Conservation (phyloP, 2,113 vertebrate genomes). For the Aix galericulata region DNA sequence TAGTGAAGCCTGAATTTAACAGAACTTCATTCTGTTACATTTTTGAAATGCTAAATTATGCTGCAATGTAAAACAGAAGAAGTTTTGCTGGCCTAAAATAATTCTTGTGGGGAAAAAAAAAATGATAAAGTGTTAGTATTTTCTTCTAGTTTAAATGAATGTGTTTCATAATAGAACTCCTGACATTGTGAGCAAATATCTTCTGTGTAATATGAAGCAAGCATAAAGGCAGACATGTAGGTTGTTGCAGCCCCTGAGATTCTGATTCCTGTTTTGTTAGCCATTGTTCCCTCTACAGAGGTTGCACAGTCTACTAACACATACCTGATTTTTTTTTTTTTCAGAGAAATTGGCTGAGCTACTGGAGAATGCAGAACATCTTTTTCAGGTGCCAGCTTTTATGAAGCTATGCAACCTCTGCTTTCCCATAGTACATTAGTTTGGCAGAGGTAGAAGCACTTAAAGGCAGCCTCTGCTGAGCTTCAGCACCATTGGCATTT, state of each 20-base stretch:
- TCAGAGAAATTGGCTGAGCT: not conserved
- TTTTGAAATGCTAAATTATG: not conserved
- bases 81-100: not conserved
- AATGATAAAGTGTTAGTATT: not conserved
- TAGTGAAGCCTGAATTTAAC: no score
- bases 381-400: not conserved
- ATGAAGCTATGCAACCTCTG: not conserved
- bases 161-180: not conserved
- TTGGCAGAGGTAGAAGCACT: not conserved
- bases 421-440: not conserved
- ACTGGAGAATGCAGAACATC: not conserved
- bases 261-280: not conserved
- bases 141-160: not conserved
- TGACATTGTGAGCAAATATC: not conserved
- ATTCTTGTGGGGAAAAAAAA: not conserved
- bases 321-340: not conserved
- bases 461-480: not conserved
- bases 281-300: not conserved
- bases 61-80: not conserved
- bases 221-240: not conserved
- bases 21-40: not conserved
- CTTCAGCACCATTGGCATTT: not conserved
- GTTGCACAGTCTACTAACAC: not conserved
- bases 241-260: not conserved
- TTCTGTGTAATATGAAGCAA: not conserved